Conservation (phyloP, 2,797 vertebrate genomes). For the Poliocrania exsul region DNA sequence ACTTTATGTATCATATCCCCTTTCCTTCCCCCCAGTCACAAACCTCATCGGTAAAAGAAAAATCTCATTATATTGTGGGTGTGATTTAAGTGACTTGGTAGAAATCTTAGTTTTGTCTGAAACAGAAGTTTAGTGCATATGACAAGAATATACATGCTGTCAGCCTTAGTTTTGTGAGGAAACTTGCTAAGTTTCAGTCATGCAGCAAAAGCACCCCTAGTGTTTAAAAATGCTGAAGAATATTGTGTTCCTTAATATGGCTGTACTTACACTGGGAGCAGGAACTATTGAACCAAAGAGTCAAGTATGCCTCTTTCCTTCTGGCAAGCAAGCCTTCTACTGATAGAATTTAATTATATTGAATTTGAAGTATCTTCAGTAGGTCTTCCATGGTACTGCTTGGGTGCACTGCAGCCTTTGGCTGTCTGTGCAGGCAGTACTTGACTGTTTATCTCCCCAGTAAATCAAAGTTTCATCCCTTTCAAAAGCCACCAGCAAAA, state of each 20-base stretch:
- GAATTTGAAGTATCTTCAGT: not conserved
- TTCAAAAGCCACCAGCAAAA: not conserved
- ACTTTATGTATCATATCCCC: not conserved
- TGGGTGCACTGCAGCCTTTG: not conserved
- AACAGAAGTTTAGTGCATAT: not conserved
- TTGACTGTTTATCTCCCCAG: not conserved
- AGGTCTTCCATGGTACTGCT: not conserved
- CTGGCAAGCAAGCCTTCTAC: not conserved
- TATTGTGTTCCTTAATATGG: not conserved
- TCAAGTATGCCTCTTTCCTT: not conserved
- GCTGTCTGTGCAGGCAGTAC: not conserved
- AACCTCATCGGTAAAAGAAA: not conserved
- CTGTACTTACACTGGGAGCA: not conserved
- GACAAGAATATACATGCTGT: not conserved
- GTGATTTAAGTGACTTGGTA: not conserved
- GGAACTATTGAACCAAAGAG: not conserved
- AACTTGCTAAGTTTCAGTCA: not conserved
- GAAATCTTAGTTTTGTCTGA: not conserved
- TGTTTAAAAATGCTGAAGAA: not conserved
- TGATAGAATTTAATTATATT: not conserved
- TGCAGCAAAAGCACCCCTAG: not conserved
- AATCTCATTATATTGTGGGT: not conserved
- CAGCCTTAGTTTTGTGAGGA: not conserved
- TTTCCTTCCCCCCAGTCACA: not conserved
- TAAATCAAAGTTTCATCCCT: not conserved